Conservation (phyloP, 2,113 vertebrate species). For the Aythya baeri region DNA sequence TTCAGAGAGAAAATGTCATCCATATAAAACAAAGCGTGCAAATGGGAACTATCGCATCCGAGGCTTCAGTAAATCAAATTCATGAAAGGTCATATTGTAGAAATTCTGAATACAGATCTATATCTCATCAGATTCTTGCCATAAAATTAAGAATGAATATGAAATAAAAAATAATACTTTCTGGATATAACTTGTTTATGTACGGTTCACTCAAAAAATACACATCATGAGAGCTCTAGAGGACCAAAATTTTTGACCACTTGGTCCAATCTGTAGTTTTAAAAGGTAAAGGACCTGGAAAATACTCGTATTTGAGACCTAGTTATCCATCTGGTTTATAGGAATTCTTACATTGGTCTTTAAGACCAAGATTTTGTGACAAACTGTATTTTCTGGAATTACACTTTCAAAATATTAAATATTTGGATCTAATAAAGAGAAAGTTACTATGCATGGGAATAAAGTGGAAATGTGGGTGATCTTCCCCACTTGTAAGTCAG, state of each 20-base stretch:
- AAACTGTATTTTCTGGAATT: neutral
- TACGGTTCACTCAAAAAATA: neutral
- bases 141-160: slow-evolving; percentile 8
- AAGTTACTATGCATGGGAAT: neutral
- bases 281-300: neutral
- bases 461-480: neutral
- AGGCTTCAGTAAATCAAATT: slow-evolving; percentile 65
- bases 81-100: slow-evolving; percentile 59
- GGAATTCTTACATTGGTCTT: neutral
- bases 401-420: neutral
- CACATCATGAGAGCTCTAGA: neutral
- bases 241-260: neutral
- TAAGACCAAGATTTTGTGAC: neutral
- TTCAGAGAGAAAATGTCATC: slow-evolving; percentile 66
- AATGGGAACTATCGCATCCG: slow-evolving; percentile 35
- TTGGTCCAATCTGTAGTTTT: neutral
- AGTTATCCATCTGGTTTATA: neutral
- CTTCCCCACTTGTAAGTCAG: neutral
- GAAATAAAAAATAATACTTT: neutral
- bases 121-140: neutral
- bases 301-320: neutral
- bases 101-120: slow-evolving; percentile 45
- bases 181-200: neutral
- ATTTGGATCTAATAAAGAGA: neutral
- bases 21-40: slow-evolving; percentile 48